Evolutionary conservation across 2,888 invertebrate genomes (phyloP), one percentile per base, ranked within the genome.

Genomic region (Spilarctia lutea): DNA sequence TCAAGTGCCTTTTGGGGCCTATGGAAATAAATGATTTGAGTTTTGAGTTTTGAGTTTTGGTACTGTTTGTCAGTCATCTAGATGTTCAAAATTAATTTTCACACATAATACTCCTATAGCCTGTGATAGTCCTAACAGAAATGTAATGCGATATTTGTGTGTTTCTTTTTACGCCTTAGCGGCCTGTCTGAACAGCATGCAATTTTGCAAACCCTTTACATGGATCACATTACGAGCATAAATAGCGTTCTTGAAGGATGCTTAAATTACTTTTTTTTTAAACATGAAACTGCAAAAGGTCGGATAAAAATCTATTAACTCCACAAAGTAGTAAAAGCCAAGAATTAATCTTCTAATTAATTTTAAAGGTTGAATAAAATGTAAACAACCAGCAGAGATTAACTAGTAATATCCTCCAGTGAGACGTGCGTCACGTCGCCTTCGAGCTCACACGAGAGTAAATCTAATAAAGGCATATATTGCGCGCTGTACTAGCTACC

Each of bases 391-490:
- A 52, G 13, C 27, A 33, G 4, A 33, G 4, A 18, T 35, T 30
- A 35, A 52, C 65, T 45, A 68, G 60, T 30, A 27, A 68, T 65
- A 73, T 63, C 63, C 27, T 27, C n/a, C 33, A 35, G 45, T 13
- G 69, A 65, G 35, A 69, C 48, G 24, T 48, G 39, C 39, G 16
- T 39, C 68, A 68, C 52, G 24, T 24, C 63, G 60, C 33, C 24
- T 16, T 1, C 27, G 24, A 42, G 65, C 16, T 39, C 20, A 45
- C 24, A 63, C 66, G 72, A 75, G 39, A 20, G 35, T 42, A 75
- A 76, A 79, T 73, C 68, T 76, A 79, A 79, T 79, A 75, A 73
- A 68, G 45, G 63, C 52, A 48, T 74, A 68, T 52, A 74, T 73
- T 72, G 73, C 72, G 30, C 70, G 71, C 71, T 60, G 68, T 45